phyloP scores from a whole-genome alignment of 2,797 vertebrate genomes.

The Benthosema pterotum region DNA sequence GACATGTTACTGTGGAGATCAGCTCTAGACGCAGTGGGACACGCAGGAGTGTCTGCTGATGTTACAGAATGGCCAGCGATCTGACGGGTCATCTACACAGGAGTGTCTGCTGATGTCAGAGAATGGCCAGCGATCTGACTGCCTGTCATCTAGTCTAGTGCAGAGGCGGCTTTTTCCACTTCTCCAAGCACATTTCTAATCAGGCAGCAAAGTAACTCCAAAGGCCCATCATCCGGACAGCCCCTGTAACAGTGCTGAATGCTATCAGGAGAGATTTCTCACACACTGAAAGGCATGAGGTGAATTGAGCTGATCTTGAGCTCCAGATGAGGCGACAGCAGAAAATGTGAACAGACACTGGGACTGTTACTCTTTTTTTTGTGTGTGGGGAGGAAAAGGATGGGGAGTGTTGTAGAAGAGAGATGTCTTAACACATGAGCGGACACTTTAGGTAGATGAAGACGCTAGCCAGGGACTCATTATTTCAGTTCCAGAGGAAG shows the following conservation, averaged over 20 bases:
- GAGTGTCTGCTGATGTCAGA: slow-evolving; percentile 60
- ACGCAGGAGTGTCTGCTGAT: slow-evolving; percentile 55
- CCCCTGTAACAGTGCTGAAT: slow-evolving; percentile 53
- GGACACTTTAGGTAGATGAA: slow-evolving; percentile 62
- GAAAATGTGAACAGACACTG: slow-evolving; percentile 33
- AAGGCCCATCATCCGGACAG: slow-evolving; percentile 29
- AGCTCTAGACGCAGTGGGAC: slow-evolving; percentile 49
- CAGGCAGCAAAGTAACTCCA: slow-evolving; percentile 47
- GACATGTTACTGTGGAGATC: slow-evolving; percentile 54
- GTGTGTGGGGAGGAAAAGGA: slow-evolving; percentile 44
- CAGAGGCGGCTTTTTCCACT: slow-evolving; percentile 43
- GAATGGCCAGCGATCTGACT: slow-evolving; percentile 51
- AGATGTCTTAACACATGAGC: slow-evolving; percentile 69
- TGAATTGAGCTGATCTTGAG: slow-evolving; percentile 53
- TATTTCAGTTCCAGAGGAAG: slow-evolving; percentile 67
- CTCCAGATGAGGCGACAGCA: slow-evolving; percentile 37
- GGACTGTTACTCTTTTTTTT: slow-evolving; percentile 59
- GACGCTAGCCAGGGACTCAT: slow-evolving; percentile 59
- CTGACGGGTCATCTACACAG: too few relatives aligned
- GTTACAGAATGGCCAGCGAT: slow-evolving; percentile 54
- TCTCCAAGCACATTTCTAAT: slow-evolving; percentile 51
- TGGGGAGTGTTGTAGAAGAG: slow-evolving; percentile 20
- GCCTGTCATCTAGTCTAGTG: slow-evolving; percentile 38
- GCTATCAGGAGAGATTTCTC: slow-evolving; percentile 51
- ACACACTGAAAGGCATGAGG: slow-evolving; percentile 51